Evolutionary conservation across 2,113 vertebrate genomes (phyloP), one percentile per base, ranked within the genome.

Genomic region (Phrynosoma platyrhinos): DNA sequence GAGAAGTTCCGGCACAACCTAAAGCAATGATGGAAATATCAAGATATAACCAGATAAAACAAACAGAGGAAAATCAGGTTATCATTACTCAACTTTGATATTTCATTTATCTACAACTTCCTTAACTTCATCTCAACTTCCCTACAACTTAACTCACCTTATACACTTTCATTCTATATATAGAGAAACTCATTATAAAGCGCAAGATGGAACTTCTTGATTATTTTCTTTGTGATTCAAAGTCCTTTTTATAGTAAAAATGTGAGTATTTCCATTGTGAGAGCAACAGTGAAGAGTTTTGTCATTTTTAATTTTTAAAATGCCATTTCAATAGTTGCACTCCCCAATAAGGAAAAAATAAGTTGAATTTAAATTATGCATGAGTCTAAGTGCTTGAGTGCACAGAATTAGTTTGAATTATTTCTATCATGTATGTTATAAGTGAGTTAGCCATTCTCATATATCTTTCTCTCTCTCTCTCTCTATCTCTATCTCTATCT

Each of bases 381-480:
- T 79, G 92, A 92, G 93, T 85, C 83, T 89, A 94, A 96, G 94
- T 90, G 82, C 85, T 92, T 94, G 78, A 53, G 52, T 94, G 91
- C 85, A 21, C 89, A 95, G 93, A 95, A 94, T 93, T 92, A 91
- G 92, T 94, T 90, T 81, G 94, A 93, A 91, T 95, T 94, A 94
- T 94, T 95, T 94, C 89, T 94, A 83, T 94, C 89, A 95, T 96
- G 94, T 64, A 92, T 16, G 0, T 88, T 94, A 91, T 75, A 92
- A 66, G 71, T 95, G 62, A 95, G 82, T 87, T 94, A 91, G 85
- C 92, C 0, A 89, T 90, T 94, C 92, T 88, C 91, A 91, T n/a
- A 68, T 58, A 10, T 7, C 69, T 83, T 47, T 84, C 32, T 58
- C 16, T 58, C 1, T 62, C 3, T 62, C 3, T 62, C 12, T 18